A percentile compares a stretch with the other conserved stretches of the same genome.
phyloP scores from a whole-genome alignment of 2,797 vertebrate species.

The Rhodeus uyekii region DNA sequence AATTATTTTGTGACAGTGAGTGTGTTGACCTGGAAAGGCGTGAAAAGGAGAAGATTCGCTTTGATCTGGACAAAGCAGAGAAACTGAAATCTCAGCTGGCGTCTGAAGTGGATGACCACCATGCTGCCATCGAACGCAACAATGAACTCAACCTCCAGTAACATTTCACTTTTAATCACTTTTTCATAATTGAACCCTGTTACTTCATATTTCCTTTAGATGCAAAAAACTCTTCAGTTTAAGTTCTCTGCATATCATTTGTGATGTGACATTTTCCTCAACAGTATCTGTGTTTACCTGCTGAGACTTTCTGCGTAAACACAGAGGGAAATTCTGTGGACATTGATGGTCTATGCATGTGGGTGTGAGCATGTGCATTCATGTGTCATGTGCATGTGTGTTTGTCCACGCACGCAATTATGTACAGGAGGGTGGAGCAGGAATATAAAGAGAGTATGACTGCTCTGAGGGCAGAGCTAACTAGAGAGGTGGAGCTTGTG shows the following conservation, averaged over 20 bases:
- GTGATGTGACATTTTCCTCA: background rate
- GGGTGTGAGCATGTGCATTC: conserved; percentile 1
- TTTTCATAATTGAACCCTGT: background rate
- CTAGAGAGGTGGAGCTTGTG: conserved; percentile 86
- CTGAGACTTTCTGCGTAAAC: background rate
- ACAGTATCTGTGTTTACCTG: background rate
- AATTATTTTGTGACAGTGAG: conserved; percentile 75
- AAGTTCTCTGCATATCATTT: background rate
- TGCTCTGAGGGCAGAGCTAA: conserved; percentile 78
- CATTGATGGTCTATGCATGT: background rate
- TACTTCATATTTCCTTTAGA: background rate
- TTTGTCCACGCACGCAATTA: background rate
- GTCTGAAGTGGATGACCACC: conserved; percentile 92
- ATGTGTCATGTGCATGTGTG: background rate
- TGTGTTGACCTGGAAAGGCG: conserved; percentile 83
- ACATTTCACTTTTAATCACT: background rate
- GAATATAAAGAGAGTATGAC: conserved; percentile 87
- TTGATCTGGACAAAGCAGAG: conserved; percentile 90
- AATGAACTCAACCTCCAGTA: conserved; percentile 87
- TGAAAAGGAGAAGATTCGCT: conserved; percentile 90
- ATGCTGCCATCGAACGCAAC: conserved; percentile 87
- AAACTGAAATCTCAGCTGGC: conserved; percentile 90
- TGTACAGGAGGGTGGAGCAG: conserved; percentile 88
- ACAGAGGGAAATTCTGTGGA: background rate
- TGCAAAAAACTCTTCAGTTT: background rate